A percentile compares a stretch with the other conserved stretches of the same genome.
Evolutionary conservation across 1,140 invertebrate species (phyloP).

Genomic region (Dinothrombium tinctorium): DNA sequence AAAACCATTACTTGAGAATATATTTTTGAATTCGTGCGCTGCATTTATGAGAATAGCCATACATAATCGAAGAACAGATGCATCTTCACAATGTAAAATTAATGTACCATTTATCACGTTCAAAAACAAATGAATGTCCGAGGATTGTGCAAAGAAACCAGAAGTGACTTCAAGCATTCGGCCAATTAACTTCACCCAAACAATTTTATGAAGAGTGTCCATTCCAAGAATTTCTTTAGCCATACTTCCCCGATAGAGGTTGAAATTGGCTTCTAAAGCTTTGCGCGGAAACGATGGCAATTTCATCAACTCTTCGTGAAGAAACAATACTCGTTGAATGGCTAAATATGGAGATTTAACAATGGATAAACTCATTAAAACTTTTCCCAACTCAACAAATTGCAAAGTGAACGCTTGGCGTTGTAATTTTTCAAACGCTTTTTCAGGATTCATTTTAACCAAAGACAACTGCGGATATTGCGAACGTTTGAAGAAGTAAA

Average conservation of each 20-base stretch:
- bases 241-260: conserved; percentile 68
- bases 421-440: conserved; percentile 73
- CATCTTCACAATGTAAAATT: conserved; percentile 89
- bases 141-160: conserved; percentile 87
- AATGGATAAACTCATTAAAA: conserved; percentile 16
- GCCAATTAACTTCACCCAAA: conserved; percentile 83
- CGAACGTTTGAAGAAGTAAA: conserved; percentile 95
- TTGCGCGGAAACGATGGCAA: conserved; percentile 92
- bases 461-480: conserved; percentile 90
- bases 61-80: conserved; percentile 77
- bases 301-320: conserved; percentile 97
- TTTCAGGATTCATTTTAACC: conserved; percentile 73
- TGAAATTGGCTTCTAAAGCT: conserved; percentile 83
- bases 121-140: conserved; percentile 87
- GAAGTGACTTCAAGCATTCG: conserved; percentile 98
- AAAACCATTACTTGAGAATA: conserved; percentile 88
- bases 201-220: conserved; percentile 91
- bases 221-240: conserved; percentile 78
- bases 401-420: conserved; percentile 75
- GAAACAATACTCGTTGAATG: conserved; percentile 83
- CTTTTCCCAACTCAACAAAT: conserved; percentile 88
- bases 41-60: conserved; percentile 93
- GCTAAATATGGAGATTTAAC: conserved; percentile 30
- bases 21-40: conserved; percentile 93
- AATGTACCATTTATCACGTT: conserved; percentile 92